Evolutionary conservation across 2,888 invertebrate species (phyloP).

Genomic region (Harpalus rubripes): DNA sequence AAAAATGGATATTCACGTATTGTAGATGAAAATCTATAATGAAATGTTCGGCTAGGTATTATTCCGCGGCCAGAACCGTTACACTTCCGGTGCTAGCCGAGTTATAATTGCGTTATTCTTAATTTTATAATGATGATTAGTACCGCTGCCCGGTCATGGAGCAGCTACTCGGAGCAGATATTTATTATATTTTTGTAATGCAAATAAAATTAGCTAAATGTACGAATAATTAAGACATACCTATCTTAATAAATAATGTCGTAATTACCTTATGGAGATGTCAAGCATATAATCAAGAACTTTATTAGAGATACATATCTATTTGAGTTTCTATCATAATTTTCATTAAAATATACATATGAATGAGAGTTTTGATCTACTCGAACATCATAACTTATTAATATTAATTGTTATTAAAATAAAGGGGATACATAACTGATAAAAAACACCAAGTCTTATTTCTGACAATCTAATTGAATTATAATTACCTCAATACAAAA

Average conservation of each 20-base stretch:
- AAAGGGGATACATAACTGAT: too few relatives aligned
- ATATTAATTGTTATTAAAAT: too few relatives aligned
- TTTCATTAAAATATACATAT: too few relatives aligned
- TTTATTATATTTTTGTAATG: slow-evolving; percentile 35
- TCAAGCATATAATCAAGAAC: neutral
- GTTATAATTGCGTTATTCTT: slow-evolving; percentile 50
- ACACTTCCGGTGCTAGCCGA: slow-evolving; percentile 45
- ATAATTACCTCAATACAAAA: too few relatives aligned
- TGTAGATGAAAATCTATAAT: slow-evolving; percentile 33
- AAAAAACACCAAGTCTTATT: too few relatives aligned
- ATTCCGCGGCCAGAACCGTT: slow-evolving; percentile 47
- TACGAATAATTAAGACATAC: neutral
- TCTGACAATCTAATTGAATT: too few relatives aligned
- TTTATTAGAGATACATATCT: too few relatives aligned
- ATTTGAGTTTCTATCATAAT: too few relatives aligned
- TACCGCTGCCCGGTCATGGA: slow-evolving; percentile 39
- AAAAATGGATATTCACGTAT: neutral
- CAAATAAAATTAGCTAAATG: slow-evolving; percentile 18
- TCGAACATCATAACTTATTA: too few relatives aligned
- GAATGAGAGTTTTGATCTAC: too few relatives aligned
- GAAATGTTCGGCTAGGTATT: slow-evolving; percentile 7
- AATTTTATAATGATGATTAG: slow-evolving; percentile 47
- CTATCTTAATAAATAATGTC: neutral
- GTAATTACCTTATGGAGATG: neutral
- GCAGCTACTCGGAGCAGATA: neutral